These are phyloP conservation scores for Morinoia aosen DNA, from an alignment of 2,888 invertebrate species.

Conservation along the genomic window DNA sequence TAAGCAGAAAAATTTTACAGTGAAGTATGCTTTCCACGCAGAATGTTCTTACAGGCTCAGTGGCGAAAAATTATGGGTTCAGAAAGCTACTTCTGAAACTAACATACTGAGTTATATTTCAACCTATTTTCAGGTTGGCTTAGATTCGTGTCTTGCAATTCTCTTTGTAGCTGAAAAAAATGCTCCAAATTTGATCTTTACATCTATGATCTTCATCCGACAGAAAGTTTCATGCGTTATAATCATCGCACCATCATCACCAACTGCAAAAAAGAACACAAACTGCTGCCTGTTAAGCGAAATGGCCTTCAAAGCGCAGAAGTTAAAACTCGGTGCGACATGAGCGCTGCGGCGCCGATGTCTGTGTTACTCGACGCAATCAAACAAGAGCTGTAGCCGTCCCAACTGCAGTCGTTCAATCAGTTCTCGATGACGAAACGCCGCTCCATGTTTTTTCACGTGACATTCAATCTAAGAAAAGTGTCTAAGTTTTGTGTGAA, in stretches of 20 bases:
- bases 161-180: neutral
- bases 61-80: no score
- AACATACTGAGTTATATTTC: no score
- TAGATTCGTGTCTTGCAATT: no score
- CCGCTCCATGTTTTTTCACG: neutral
- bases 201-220: neutral
- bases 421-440: constrained; percentile 4
- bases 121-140: no score
- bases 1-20: no score
- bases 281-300: neutral
- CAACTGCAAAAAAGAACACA: neutral
- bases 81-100: no score
- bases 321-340: neutral
- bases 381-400: constrained; percentile 1
- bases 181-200: neutral
- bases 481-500: neutral
- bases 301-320: neutral
- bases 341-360: neutral
- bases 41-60: no score
- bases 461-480: constrained; percentile 3
- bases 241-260: neutral
- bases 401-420: neutral
- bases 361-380: neutral
- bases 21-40: no score
- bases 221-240: neutral